Conservation (phyloP, 2,113 vertebrate species). For the Forbesichthys agassizii region DNA sequence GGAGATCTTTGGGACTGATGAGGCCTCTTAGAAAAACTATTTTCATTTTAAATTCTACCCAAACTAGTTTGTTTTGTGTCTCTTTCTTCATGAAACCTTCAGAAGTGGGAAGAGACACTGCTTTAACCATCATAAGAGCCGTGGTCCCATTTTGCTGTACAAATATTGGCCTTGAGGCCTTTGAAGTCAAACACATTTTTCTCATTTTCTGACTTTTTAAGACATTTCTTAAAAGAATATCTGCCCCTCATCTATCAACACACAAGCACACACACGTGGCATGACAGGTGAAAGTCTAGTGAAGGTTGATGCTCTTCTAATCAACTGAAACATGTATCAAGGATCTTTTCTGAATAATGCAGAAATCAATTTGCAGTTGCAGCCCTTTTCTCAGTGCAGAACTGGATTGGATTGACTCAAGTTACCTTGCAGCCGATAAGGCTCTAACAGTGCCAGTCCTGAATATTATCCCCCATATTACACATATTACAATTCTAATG, state of each 20-base stretch:
- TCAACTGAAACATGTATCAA: conserved; percentile 6
- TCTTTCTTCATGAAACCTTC: not conserved
- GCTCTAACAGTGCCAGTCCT: too few species aligned
- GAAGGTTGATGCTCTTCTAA: not conserved
- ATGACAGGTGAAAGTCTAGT: conserved; percentile 17
- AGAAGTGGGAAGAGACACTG: not conserved
- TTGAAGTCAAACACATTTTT: conserved; percentile 21
- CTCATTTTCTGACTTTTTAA: not conserved
- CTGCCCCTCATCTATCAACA: not conserved
- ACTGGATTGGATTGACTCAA: not conserved
- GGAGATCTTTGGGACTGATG: too few species aligned
- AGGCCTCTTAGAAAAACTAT: too few species aligned
- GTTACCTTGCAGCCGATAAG: too few species aligned
- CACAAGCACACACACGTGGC: not conserved
- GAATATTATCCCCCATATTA: too few species aligned
- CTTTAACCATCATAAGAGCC: conserved; percentile 8
- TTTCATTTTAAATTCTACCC: too few species aligned
- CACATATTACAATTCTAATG: too few species aligned
- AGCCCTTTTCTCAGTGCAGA: not conserved
- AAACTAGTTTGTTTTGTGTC: too few species aligned
- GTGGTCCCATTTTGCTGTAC: conserved; percentile 32
- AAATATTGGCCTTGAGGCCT: conserved; percentile 37
- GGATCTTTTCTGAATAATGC: not conserved
- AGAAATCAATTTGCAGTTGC: not conserved
- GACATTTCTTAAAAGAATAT: too few species aligned